Base-by-base conservation (phyloP, 2,888 invertebrate genomes). In the Luperina nickerlii region DNA sequence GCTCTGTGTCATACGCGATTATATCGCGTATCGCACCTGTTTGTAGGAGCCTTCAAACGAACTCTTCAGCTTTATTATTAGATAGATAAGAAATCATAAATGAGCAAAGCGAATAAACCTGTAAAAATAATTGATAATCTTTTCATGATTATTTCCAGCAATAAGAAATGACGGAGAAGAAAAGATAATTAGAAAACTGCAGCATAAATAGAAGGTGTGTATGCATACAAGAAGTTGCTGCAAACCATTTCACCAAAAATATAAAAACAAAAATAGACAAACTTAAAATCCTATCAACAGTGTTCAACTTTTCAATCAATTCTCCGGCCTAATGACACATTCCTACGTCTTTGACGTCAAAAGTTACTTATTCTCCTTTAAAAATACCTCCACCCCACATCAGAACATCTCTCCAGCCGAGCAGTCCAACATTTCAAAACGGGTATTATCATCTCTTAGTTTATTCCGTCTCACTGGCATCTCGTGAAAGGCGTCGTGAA, bases 401-500 rank as follows among this genome's bases (percentile, higher is more conserved):
- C 18, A 51, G 65, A 24, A 54, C 51, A 73, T 73, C 27, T 67
- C 60, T 65, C 54, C 66, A 72, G 68, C 67, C 68, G 18, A 76
- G 42, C 48, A 75, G 65, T 76, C 65, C 66, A 71, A 85, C 87
- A 81, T 85, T 87, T 85, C 77, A 72, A 75, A 87, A 87, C 72
- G 65, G 60, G 83, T 86, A 82, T 87, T 81, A 85, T 48, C 83
- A 77, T 68, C 85, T 85, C 78, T 70, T 73, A 82, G 78, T 76
- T 66, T 71, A 79, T 78, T 57, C 63, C 85, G 48, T 77, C 81
- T 81, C 83, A 70, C 81, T 81, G 76, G 78, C 88, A 83, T 85
- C 74, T 85, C 79, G 82, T 85, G 86, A 88, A 90, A 88, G 90
- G 84, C 85, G 80, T 87, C 85, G 72, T 83, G 87, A 84, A 91